Conservation (phyloP, 2,113 vertebrate species). For the Podiceps cristatus region DNA sequence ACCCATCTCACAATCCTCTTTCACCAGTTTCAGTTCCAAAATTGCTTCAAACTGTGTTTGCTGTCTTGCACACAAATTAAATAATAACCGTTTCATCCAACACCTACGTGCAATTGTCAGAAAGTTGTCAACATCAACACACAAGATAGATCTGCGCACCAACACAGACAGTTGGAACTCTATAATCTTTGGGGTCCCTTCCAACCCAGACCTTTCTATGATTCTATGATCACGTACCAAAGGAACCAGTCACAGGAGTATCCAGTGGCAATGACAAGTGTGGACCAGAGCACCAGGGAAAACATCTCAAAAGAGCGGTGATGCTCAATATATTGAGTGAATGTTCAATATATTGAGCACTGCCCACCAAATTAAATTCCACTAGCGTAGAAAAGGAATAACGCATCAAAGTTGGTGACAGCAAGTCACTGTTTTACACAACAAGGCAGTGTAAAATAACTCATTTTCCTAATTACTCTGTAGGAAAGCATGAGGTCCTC, state of each 20-base stretch:
- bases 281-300: not conserved
- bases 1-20: not conserved
- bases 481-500: not conserved
- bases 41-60: not conserved
- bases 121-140: not conserved
- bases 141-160: not conserved
- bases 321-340: not conserved
- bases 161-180: too few relatives aligned
- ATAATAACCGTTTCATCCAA: not conserved
- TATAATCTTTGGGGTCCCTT: too few relatives aligned
- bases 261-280: not conserved
- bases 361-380: not conserved
- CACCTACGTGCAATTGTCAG: not conserved
- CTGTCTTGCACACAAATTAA: not conserved
- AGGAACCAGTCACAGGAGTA: not conserved
- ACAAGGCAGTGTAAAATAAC: not conserved
- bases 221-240: not conserved
- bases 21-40: not conserved
- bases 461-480: not conserved
- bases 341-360: rapidly evolving
- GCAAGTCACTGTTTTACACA: not conserved
- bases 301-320: not conserved
- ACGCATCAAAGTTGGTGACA: not conserved
- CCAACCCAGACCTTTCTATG: too few relatives aligned
- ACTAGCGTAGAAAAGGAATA: not conserved